Percentiles rank a stretch among this genome's conserved stretches.
Conservation (phyloP, 2,797 vertebrate species). For the Phalloptychus januarius region DNA sequence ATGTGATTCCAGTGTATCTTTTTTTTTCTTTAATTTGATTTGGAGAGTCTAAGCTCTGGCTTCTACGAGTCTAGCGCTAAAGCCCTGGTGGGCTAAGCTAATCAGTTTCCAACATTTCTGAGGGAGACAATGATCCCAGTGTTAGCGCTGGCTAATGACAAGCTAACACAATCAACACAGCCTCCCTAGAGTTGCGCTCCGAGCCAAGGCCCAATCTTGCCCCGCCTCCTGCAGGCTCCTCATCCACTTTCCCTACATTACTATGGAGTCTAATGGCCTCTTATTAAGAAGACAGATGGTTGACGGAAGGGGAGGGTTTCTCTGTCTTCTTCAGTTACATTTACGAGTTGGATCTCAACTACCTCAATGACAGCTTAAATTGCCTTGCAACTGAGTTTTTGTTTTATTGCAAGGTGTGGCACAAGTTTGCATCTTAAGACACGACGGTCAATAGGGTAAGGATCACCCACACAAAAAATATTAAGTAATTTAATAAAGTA, state of each 20-base stretch:
- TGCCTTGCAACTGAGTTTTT: slow-evolving; percentile 4
- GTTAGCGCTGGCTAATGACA: slow-evolving; percentile 86
- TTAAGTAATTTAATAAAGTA: neutral
- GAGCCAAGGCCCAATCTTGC: slow-evolving; percentile 67
- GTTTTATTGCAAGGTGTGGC: slow-evolving; percentile 18
- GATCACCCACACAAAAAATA: neutral
- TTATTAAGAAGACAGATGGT: slow-evolving; percentile 81
- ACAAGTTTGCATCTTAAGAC: slow-evolving; percentile 4
- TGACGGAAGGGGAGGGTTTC: slow-evolving; percentile 57
- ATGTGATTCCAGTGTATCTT: slow-evolving; percentile 76
- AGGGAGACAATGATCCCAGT: slow-evolving; percentile 86
- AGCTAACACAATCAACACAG: slow-evolving; percentile 82
- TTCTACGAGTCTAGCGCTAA: slow-evolving; percentile 69
- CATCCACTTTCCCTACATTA: slow-evolving; percentile 83
- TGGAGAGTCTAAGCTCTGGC: slow-evolving; percentile 73
- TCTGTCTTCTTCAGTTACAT: slow-evolving; percentile 77
- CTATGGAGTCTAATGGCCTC: slow-evolving; percentile 80
- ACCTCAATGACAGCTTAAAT: slow-evolving; percentile 38
- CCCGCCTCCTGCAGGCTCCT: slow-evolving; percentile 72
- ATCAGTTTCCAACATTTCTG: slow-evolving; percentile 86
- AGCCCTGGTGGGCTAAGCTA: slow-evolving; percentile 78
- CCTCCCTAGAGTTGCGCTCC: slow-evolving; percentile 71
- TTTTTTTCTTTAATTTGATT: slow-evolving; percentile 80
- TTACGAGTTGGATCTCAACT: slow-evolving; percentile 44
- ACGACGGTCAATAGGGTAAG: neutral